Evolutionary conservation across 2,113 vertebrate species (phyloP).

Genomic region (Beaufortia kweichowensis): DNA sequence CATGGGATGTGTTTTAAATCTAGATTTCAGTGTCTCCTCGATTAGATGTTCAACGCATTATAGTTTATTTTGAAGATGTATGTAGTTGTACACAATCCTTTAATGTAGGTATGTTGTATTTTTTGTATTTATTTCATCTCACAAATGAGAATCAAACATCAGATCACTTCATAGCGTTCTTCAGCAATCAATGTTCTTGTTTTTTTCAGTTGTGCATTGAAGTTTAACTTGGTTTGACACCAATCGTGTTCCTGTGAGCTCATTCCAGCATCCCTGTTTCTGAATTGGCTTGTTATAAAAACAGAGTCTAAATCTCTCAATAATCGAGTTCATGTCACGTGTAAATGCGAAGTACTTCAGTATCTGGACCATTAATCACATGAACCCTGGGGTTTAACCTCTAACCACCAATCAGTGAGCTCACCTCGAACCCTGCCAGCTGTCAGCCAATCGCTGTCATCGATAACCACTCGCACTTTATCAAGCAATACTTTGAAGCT

Average conservation of each 20-base stretch:
- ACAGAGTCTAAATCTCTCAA: background rate
- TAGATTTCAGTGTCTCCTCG: too few species aligned
- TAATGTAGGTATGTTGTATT: too few species aligned
- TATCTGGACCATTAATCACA: conserved; percentile 24
- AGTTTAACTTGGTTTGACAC: too few species aligned
- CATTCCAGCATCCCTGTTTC: background rate
- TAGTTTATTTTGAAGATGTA: too few species aligned
- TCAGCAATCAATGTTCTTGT: too few species aligned
- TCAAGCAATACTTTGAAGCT: background rate
- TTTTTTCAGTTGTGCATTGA: too few species aligned
- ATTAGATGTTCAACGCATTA: too few species aligned
- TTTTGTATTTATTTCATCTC: too few species aligned
- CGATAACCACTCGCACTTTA: background rate
- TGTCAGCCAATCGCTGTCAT: background rate
- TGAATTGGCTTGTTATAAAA: conserved; percentile 1
- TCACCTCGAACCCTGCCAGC: background rate
- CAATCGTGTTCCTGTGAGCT: background rate
- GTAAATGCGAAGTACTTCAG: background rate
- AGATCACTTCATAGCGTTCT: too few species aligned
- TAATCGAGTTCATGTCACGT: conserved; percentile 12
- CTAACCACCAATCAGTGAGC: background rate
- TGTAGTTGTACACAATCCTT: too few species aligned
- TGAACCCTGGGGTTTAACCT: background rate
- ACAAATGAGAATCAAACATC: too few species aligned
- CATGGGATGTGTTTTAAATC: too few species aligned